Evolutionary conservation across 2,113 vertebrate genomes (phyloP).

Genomic region (Tachysurus fulvidraco): DNA sequence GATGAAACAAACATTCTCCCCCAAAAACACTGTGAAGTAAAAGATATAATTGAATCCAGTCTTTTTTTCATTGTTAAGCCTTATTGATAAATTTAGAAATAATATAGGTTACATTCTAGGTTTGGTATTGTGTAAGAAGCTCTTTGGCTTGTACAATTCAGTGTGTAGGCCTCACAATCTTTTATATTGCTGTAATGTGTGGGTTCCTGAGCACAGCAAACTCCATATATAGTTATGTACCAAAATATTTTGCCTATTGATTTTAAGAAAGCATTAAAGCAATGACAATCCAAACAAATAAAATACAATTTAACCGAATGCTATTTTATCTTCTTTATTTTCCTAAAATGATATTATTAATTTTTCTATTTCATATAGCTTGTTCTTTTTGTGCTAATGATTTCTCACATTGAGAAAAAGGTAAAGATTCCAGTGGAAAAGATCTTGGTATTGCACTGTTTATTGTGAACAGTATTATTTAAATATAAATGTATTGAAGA

Average conservation of each 20-base stretch:
- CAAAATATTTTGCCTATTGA: neutral
- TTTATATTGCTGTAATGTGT: neutral
- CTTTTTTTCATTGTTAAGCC: neutral
- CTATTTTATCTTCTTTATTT: neutral
- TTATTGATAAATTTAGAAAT: neutral
- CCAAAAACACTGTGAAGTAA: neutral
- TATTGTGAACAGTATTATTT: neutral
- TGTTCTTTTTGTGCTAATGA: too few species aligned
- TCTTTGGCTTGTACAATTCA: neutral
- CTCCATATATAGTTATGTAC: neutral
- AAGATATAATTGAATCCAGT: neutral
- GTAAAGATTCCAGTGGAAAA: too few species aligned
- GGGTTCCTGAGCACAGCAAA: neutral
- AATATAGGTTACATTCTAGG: neutral
- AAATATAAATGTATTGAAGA: too few species aligned
- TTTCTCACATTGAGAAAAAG: too few species aligned
- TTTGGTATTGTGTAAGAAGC: neutral
- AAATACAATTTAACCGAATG: neutral
- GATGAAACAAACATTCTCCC: neutral
- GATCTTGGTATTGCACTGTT: neutral
- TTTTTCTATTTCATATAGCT: too few species aligned
- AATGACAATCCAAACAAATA: neutral
- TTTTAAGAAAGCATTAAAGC: neutral
- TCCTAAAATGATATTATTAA: too few species aligned
- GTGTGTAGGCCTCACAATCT: conserved; percentile 3